A percentile compares a stretch with the other conserved stretches of the same genome.
These are phyloP conservation scores for Neopelma chrysocephalum DNA, from an alignment of 2,797 vertebrate species.

Conservation along the genomic window DNA sequence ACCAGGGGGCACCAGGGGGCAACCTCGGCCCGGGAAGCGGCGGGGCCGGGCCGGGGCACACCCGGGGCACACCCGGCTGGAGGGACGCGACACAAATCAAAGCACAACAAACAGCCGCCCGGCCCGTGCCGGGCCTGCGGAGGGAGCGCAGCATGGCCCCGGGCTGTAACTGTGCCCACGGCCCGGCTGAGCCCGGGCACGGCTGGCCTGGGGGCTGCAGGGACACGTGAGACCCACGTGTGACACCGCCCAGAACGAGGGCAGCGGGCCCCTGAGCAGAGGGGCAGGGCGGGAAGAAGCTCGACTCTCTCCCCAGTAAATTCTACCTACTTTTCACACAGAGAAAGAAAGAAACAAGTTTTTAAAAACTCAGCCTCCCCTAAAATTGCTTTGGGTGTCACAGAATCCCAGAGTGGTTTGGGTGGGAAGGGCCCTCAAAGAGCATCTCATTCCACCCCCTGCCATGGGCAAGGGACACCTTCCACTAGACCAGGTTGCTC, in stretches of 20 bases:
- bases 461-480: background rate
- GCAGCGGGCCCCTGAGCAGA: background rate
- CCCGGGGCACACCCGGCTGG: background rate
- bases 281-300: fast-evolving
- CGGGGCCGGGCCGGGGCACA: background rate
- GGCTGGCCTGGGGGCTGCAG: background rate
- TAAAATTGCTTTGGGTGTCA: background rate
- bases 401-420: background rate
- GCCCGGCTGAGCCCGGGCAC: background rate
- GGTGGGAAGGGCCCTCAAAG: background rate
- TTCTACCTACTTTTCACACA: background rate
- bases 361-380: background rate
- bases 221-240: background rate
- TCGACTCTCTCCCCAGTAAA: background rate
- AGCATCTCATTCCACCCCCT: fast-evolving
- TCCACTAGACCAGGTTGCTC: fast-evolving
- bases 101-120: no score
- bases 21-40: background rate
- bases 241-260: background rate
- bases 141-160: background rate
- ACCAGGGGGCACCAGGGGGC: background rate
- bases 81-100: fast-evolving
- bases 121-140: background rate
- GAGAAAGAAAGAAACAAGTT: background rate
- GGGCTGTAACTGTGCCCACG: fast-evolving